Percentiles rank a stretch among this genome's conserved stretches.
phyloP scores from a whole-genome alignment of 2,888 invertebrate genomes.

The Noctua janthe region DNA sequence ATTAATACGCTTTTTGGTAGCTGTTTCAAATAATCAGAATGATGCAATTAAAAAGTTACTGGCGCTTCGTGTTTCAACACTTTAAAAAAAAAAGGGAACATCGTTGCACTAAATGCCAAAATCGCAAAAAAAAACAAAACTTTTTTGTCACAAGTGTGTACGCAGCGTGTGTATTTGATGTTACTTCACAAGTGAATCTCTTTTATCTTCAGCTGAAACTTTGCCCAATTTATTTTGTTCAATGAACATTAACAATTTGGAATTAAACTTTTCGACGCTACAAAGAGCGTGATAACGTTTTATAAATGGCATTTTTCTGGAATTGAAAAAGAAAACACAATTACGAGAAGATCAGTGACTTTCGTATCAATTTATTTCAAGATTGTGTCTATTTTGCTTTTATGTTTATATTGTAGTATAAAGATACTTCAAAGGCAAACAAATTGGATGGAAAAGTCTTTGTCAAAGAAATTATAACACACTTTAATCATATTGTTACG shows the following conservation, averaged over 20 bases:
- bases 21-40: background rate
- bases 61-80: background rate
- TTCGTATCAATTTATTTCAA: conserved; percentile 61
- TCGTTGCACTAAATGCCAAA: background rate
- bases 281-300: conserved; percentile 71
- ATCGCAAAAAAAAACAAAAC: background rate
- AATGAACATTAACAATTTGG: conserved; percentile 77
- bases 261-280: conserved; percentile 75
- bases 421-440: conserved; percentile 42
- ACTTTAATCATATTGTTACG: conserved; percentile 14
- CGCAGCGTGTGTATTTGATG: conserved; percentile 62
- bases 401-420: conserved; percentile 43
- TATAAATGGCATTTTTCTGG: conserved; percentile 67
- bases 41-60: background rate
- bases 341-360: conserved; percentile 62
- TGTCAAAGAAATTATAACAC: conserved; percentile 35
- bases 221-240: conserved; percentile 77
- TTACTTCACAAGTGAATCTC: conserved; percentile 69
- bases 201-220: conserved; percentile 73
- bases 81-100: background rate
- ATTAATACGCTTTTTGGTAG: background rate
- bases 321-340: conserved; percentile 65
- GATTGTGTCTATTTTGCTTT: conserved; percentile 53
- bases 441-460: conserved; percentile 51
- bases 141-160: conserved; percentile 23